Base-by-base conservation (phyloP, 2,888 invertebrate genomes). In the Diadegma fenestrale region DNA sequence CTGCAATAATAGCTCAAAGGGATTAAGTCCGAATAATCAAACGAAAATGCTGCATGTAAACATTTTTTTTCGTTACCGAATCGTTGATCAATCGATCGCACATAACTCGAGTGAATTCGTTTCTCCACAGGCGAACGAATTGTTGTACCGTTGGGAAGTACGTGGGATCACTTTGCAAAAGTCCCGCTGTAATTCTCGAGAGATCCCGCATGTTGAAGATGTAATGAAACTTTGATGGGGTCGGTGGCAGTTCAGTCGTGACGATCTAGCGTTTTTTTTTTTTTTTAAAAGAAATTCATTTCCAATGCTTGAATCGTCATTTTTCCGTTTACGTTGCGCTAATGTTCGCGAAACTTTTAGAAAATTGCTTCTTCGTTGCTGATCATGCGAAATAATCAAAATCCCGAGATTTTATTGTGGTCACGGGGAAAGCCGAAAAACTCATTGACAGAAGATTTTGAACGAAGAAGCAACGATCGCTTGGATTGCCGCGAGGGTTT, bases 221-320 rank as follows among this genome's bases (percentile, higher is more conserved):
- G 94, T 99, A 99, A 94, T 99, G 98, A 94, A 99, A 99, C 94
- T 98, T 98, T 6, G 97, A 97, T 0, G 99, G 99, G 0, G 98
- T 99, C 1, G 98, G 98, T 0, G 98, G 98, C 77, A 99, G 94
- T 85, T 98, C 97, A 26, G 95, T 95, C 84, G 97, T 96, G 58
- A 97, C 95, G 89, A 95, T 95, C 97, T 97, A 69, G 0, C 2
- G 83, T 51, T 48, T 75, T 69, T 77, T 33, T 37, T 37, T 37
- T 7, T 30, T 37, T 37, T 37, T 7, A 2, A 37, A 37, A 37
- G 2, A 37, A 37, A 37, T 37, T 37, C 8, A 37, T 37, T 37
- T 1, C 8, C 37, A 51, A 51, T 48, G 78, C 22, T 80, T 69
- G 6, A 2, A n/a, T n/a, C n/a, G n/a, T n/a, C n/a, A n/a, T n/a